phyloP scores from a whole-genome alignment of 2,113 vertebrate genomes.

The Mastomys natalensis region DNA sequence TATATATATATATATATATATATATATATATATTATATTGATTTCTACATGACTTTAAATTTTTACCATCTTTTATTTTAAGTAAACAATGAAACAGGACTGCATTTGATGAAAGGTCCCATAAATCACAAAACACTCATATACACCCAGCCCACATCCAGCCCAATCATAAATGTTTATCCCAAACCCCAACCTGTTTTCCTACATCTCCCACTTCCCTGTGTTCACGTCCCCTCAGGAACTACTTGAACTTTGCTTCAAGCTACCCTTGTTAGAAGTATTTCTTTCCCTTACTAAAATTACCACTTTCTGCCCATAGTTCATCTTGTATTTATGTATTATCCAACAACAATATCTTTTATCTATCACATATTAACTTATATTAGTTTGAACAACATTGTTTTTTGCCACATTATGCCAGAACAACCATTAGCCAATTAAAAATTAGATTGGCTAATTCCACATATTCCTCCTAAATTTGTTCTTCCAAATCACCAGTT shows the following conservation, averaged over 20 bases:
- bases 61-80: background rate
- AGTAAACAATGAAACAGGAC: background rate
- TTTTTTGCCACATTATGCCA: background rate
- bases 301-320: background rate
- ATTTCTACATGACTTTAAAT: constrained; percentile 35
- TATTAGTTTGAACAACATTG: constrained; percentile 27
- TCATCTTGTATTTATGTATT: background rate
- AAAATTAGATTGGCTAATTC: constrained; percentile 27
- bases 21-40: too few relatives aligned
- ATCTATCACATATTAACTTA: constrained; percentile 40
- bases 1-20: too few relatives aligned
- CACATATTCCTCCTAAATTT: background rate
- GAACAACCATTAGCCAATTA: too few relatives aligned
- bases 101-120: background rate
- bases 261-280: background rate
- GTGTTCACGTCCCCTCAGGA: background rate
- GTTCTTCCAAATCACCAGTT: constrained; percentile 3
- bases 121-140: background rate
- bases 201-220: background rate
- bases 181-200: background rate
- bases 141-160: background rate
- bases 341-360: background rate
- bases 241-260: background rate
- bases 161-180: background rate
- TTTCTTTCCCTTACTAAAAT: background rate